Conservation (phyloP, 2,113 vertebrate species). For the Epinephelus cyanopodus region DNA sequence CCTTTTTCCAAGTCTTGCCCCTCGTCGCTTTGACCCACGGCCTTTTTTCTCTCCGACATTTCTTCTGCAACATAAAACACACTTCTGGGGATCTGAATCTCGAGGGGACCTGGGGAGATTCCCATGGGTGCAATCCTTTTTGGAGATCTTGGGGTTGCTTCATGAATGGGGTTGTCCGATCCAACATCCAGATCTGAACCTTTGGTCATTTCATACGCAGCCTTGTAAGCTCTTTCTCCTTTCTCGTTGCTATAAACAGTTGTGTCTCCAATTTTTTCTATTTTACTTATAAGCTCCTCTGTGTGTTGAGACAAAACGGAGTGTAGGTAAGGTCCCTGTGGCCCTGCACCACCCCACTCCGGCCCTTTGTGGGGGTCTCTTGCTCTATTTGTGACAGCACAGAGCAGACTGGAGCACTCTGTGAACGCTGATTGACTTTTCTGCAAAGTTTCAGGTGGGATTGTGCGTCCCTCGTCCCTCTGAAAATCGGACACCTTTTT, state of each 20-base stretch:
- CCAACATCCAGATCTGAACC: conserved; percentile 18
- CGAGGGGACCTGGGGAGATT: background rate
- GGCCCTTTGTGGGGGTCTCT: conserved; percentile 31
- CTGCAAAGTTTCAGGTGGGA: conserved; percentile 14
- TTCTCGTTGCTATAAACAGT: conserved; percentile 51
- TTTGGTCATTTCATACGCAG: conserved; percentile 21
- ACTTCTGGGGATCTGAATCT: conserved; percentile 78
- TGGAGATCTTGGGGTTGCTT: conserved; percentile 45
- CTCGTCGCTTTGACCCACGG: conserved; percentile 30
- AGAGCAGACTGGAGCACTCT: conserved; percentile 60
- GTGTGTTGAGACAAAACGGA: conserved; percentile 64
- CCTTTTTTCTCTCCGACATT: conserved; percentile 48
- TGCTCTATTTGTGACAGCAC: conserved; percentile 32
- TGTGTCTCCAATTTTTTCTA: conserved; percentile 63
- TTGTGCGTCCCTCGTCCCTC: conserved; percentile 42
- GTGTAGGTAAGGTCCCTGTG: conserved; percentile 42
- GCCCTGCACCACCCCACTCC: conserved; percentile 50
- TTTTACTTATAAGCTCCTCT: conserved; percentile 71
- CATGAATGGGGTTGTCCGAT: conserved; percentile 33
- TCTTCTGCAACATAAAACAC: conserved; percentile 82
- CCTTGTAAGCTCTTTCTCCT: conserved; percentile 21
- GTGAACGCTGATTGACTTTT: conserved; percentile 49
- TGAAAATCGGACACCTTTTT: conserved; percentile 13
- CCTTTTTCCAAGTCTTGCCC: conserved; percentile 54
- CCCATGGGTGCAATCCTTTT: conserved; percentile 40